Evolutionary conservation across 2,888 invertebrate genomes (phyloP).

Genomic region (Eristalis arbustorum): DNA sequence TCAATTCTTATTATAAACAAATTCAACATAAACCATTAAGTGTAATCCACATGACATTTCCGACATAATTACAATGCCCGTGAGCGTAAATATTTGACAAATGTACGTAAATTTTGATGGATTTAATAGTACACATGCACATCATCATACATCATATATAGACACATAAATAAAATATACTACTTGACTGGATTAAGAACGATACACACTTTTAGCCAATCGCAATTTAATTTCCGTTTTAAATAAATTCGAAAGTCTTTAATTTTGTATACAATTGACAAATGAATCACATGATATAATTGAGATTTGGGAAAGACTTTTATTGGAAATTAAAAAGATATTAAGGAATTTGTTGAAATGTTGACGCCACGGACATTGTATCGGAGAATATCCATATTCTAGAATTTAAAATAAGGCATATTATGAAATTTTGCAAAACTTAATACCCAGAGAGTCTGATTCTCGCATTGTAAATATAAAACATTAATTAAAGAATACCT

Average conservation of each 20-base stretch:
- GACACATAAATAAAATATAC: too few relatives aligned
- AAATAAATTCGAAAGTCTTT: too few relatives aligned
- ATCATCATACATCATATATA: too few relatives aligned
- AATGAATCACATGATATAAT: too few relatives aligned
- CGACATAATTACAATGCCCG: not conserved
- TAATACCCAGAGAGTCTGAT: not conserved
- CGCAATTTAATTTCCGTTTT: too few relatives aligned
- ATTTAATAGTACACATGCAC: too few relatives aligned
- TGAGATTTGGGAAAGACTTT: too few relatives aligned
- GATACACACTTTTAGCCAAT: too few relatives aligned
- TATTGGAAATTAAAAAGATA: too few relatives aligned
- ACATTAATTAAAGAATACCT: not conserved
- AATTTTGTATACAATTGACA: too few relatives aligned
- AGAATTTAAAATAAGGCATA: not conserved
- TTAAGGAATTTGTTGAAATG: not conserved
- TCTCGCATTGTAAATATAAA: not conserved
- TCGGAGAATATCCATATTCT: not conserved
- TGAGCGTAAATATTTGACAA: not conserved
- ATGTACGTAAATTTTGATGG: not conserved
- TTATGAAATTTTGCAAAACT: not conserved
- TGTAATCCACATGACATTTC: not conserved
- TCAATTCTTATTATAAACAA: not conserved
- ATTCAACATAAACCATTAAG: not conserved
- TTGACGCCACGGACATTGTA: not conserved
- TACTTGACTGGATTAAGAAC: too few relatives aligned